Evolutionary conservation across 2,888 invertebrate species (phyloP), one percentile per base, ranked within the genome.

Genomic region (Brachypalpus laphriformis): DNA sequence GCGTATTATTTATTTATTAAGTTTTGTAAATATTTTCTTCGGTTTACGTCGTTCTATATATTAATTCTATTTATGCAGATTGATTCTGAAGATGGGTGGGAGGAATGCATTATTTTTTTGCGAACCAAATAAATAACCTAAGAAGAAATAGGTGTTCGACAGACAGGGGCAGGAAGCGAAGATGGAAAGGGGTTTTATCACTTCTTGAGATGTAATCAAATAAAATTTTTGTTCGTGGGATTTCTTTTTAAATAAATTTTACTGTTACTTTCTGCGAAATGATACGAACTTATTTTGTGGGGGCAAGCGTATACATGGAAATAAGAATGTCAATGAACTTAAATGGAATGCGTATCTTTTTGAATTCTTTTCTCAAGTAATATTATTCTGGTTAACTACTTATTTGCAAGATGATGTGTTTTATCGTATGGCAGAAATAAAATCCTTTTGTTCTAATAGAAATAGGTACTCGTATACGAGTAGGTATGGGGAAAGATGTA

Each of bases 91-190:
- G 9, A 9, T 31, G 8, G 31, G 54, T 11, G n/a, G 40, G 11
- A 22, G n/a, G 16, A 25, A 63, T 45, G 63, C 42, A 45, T 45
- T 63, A 34, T 25, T 37, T 11, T 75, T 65, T 42, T 63, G 61
- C 74, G 54, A 75, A 40, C 42, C n/a, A 42, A 37, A 65, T 75
- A 56, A 63, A 75, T 45, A 75, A 20, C 57, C 22, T 14, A 54
- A 31, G n/a, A n/a, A 42, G 45, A 14, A 34, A 40, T 34, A 31
- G 37, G 18, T 3, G 49, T 20, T 34, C 59, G 6, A 56, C 16
- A 9, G 18, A 6, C 8, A 42, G 28, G 42, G 18, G 25, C 14
- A n/a, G 18, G 4, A 47, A 31, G 14, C 2, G 4, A 14, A 40
- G 7, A 11, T 5, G 40, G 14, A 14, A 14, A 14, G 14, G 1